Percentiles rank a stretch among this genome's conserved stretches.
Evolutionary conservation across 2,888 invertebrate genomes (phyloP).

Genomic region (Yponomeuta evonymella): DNA sequence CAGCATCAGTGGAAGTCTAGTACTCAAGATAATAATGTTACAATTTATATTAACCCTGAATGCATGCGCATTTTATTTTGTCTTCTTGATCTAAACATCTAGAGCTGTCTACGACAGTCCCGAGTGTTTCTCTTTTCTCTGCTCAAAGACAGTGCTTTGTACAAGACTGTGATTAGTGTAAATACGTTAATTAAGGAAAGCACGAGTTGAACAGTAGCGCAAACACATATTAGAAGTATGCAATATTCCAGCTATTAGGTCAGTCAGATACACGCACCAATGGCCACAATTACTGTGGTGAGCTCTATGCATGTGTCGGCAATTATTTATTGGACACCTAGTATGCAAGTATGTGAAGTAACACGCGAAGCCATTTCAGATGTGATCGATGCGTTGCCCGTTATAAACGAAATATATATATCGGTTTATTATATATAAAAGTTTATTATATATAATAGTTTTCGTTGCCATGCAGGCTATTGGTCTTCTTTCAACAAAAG

Average conservation of each 20-base stretch:
- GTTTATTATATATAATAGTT: no score
- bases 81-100: neutral
- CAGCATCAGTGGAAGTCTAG: constrained; percentile 5
- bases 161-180: neutral
- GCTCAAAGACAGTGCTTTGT: neutral
- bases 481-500: neutral
- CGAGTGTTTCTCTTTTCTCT: constrained; percentile 9
- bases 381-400: neutral
- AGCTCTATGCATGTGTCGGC: constrained; percentile 18
- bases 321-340: constrained; percentile 33
- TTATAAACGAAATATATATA: no score
- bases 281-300: constrained; percentile 19
- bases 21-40: neutral
- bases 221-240: constrained; percentile 28
- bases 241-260: constrained; percentile 44
- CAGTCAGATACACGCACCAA: constrained; percentile 44
- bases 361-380: constrained; percentile 13
- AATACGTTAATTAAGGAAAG: constrained; percentile 9
- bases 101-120: neutral
- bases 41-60: neutral
- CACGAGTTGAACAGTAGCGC: constrained; percentile 21
- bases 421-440: no score
- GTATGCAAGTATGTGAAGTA: constrained; percentile 23
- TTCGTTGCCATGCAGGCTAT: no score
- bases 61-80: neutral